phyloP scores from a whole-genome alignment of 2,113 vertebrate genomes.

The Sinocyclocheilus grahami region DNA sequence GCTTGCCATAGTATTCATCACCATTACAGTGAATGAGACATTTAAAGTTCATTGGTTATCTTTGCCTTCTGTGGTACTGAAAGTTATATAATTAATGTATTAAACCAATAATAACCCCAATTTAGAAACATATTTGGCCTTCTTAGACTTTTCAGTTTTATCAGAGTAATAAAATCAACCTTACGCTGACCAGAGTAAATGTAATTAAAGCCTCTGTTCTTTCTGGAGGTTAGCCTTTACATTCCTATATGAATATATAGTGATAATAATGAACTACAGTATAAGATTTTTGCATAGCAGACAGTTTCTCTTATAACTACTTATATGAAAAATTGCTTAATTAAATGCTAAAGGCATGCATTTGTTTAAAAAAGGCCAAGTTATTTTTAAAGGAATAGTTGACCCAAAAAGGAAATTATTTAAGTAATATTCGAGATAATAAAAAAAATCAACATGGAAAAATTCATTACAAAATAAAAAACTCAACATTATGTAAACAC shows the following conservation, averaged over 20 bases:
- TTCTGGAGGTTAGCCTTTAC: background rate
- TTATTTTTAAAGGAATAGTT: too few relatives aligned
- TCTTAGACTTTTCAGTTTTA: constrained; percentile 1
- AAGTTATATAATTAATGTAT: background rate
- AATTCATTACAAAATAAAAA: background rate
- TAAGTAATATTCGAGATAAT: too few relatives aligned
- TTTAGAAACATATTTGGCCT: background rate
- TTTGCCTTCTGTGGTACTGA: background rate
- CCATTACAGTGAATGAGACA: background rate
- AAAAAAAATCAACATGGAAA: background rate
- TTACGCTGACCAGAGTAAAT: background rate
- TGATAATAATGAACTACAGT: background rate
- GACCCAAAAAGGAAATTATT: too few relatives aligned
- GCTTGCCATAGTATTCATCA: too few relatives aligned
- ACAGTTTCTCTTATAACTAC: background rate
- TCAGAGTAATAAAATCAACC: constrained; percentile 26
- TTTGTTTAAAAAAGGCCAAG: too few relatives aligned
- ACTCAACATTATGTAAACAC: background rate
- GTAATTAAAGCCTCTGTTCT: background rate
- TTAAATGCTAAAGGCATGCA: too few relatives aligned
- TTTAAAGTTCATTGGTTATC: constrained; percentile 14
- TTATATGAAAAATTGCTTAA: background rate
- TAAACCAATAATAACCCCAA: background rate
- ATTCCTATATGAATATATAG: background rate
- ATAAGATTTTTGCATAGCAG: background rate